phyloP scores from a whole-genome alignment of 2,888 invertebrate genomes.

The Eupeodes latifasciatus region DNA sequence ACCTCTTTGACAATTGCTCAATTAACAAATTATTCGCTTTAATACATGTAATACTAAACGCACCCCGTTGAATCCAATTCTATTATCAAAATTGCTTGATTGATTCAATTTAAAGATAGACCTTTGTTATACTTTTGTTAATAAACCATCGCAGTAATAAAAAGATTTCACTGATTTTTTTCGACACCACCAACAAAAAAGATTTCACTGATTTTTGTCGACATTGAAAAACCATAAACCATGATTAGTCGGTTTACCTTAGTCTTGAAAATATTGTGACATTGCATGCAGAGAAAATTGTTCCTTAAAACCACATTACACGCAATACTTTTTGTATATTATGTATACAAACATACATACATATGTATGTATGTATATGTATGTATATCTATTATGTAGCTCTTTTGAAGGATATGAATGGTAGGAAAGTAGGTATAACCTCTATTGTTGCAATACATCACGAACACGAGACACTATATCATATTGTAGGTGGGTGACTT shows the following conservation, averaged over 20 bases:
- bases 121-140: not conserved
- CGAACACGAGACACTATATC: slow-evolving; percentile 4
- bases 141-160: not conserved
- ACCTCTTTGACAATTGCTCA: slow-evolving; percentile 6
- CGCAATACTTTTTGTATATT: slow-evolving; percentile 28
- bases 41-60: not conserved
- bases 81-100: slow-evolving; percentile 30
- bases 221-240: slow-evolving; percentile 61
- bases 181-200: slow-evolving; percentile 29
- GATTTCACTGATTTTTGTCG: slow-evolving; percentile 40
- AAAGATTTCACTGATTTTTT: not conserved
- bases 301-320: slow-evolving; percentile 38
- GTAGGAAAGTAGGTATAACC: slow-evolving; percentile 32
- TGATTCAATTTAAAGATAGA: slow-evolving; percentile 8
- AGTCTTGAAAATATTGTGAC: slow-evolving; percentile 62
- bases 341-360: too few relatives aligned
- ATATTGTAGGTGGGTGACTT: not conserved
- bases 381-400: too few relatives aligned
- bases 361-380: too few relatives aligned
- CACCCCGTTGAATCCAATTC: not conserved
- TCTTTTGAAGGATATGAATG: slow-evolving; percentile 54
- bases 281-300: slow-evolving; percentile 66
- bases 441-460: not conserved
- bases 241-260: slow-evolving; percentile 34
- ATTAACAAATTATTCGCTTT: not conserved